Base-by-base conservation (phyloP, 2,888 invertebrate genomes). In the Apodemia hepburni region DNA sequence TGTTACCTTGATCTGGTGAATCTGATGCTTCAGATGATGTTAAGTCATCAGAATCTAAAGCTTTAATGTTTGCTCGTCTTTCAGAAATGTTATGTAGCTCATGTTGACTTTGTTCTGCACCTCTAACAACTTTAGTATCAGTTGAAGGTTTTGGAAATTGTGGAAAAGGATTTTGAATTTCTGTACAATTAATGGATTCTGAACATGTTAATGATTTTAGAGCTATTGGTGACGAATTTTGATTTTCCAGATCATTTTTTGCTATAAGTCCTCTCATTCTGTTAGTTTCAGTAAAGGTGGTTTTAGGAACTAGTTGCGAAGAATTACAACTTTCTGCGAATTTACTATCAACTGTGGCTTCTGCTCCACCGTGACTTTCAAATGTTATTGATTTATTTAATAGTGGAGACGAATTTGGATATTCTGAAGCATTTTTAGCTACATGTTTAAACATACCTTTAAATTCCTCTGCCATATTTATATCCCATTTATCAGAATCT, bases 41-140 rank as follows among this genome's bases (percentile, higher is more conserved):
- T 0, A 76, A 67, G 63, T 81, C 80, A 45, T 78, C 80, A 0
- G 80, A 80, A 61, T 79, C 80, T 60, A 81, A 69, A 61, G 73
- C 73, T 58, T 61, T 62, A 57, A 61, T 42, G 60, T 60, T 62
- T 54, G 60, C 5, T 62, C 62, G 47, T 42, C 64, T 60, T 66
- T 70, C 11, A 33, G 45, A 22, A 57, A 18, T 15, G 15, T 42
- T 15, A 42, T 15, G 42, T 5, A 42, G 15, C 42, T 42, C 38
- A 38, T 3, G 12, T 42, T 42, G 42, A 15, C 12, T 42, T 42
- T 15, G 5, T 15, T 42, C 15, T 15, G 15, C 15, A 42, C 42
- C 42, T 15, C 15, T 15, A 15, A 38, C 1, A 65, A 64, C 35
- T 27, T 62, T 7, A 51, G 47, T 17, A 18, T 61, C 22, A 38